Evolutionary conservation across 2,113 vertebrate species (phyloP).

Genomic region (Mus pahari): DNA sequence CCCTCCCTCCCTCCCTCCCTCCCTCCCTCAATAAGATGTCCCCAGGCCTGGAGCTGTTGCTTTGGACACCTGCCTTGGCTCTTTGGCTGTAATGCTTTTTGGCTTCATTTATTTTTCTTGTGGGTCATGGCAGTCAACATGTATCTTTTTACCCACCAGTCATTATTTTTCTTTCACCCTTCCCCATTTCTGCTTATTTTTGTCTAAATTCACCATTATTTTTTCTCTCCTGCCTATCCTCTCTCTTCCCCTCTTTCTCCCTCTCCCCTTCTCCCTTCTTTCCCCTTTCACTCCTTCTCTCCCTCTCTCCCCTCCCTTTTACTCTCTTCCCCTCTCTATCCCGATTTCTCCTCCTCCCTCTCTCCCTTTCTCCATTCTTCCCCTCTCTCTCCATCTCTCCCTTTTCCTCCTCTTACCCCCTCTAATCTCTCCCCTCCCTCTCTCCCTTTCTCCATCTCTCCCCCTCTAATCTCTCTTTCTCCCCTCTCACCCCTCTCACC

Average conservation of each 20-base stretch:
- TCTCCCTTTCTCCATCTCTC: background rate
- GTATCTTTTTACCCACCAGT: background rate
- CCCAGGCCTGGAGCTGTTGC: too few relatives aligned
- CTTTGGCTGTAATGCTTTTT: background rate
- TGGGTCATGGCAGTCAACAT: rapidly evolving
- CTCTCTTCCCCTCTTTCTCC: background rate
- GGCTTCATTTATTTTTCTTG: background rate
- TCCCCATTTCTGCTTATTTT: background rate
- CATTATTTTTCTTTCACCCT: background rate
- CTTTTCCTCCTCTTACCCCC: background rate
- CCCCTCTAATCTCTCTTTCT: too few relatives aligned
- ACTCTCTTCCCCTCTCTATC: too few relatives aligned
- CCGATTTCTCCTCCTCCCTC: background rate
- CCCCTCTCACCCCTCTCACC: background rate
- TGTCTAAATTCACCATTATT: background rate
- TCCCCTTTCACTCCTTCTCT: too few relatives aligned
- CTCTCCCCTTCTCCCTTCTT: too few relatives aligned
- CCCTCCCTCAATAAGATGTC: rapidly evolving
- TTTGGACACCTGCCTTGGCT: background rate
- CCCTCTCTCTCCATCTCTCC: too few relatives aligned
- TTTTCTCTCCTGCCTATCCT: background rate
- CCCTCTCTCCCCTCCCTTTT: background rate
- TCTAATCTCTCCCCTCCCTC: background rate
- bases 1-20: too few relatives aligned
- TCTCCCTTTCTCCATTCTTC: background rate